Evolutionary conservation across 1,140 invertebrate species (phyloP).

Genomic region (Nylanderia fulva): DNA sequence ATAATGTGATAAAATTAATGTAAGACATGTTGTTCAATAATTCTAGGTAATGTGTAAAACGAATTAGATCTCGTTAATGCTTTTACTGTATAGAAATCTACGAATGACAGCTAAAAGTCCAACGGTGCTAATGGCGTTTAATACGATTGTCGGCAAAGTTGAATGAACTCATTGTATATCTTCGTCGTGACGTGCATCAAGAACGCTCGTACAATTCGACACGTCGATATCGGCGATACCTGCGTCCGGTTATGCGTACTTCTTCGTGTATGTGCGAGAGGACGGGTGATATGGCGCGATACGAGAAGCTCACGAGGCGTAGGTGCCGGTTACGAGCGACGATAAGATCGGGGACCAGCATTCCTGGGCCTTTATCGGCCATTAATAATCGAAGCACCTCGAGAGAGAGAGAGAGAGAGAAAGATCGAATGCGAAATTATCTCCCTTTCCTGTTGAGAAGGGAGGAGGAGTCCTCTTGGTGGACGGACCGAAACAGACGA

Average conservation of each 20-base stretch:
- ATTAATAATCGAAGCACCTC: conserved; percentile 72
- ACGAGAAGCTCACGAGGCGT: conserved; percentile 74
- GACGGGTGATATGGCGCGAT: conserved; percentile 70
- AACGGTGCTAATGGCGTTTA: neutral
- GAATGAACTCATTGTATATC: conserved; percentile 13
- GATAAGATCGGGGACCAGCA: conserved; percentile 75
- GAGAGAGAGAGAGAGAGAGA: conserved; percentile 41
- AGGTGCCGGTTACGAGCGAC: conserved; percentile 71
- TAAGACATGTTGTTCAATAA: neutral
- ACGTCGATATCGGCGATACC: conserved; percentile 62
- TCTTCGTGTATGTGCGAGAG: conserved; percentile 30
- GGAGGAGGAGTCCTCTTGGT: neutral
- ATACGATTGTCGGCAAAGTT: neutral
- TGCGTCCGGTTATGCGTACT: conserved; percentile 18
- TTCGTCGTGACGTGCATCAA: neutral
- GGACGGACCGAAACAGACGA: conserved; percentile 39
- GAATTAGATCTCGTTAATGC: neutral
- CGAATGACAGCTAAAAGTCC: neutral
- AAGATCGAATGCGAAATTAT: conserved; percentile 54
- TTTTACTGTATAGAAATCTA: neutral
- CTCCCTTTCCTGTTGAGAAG: conserved; percentile 9
- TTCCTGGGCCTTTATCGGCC: conserved; percentile 69
- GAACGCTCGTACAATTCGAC: conserved; percentile 46
- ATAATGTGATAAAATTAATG: neutral
- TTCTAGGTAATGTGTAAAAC: too few relatives aligned